A percentile compares a stretch with the other conserved stretches of the same genome.
These are phyloP conservation scores for Gymnocephalus cernua DNA, from an alignment of 2,113 vertebrate species.

Conservation along the genomic window DNA sequence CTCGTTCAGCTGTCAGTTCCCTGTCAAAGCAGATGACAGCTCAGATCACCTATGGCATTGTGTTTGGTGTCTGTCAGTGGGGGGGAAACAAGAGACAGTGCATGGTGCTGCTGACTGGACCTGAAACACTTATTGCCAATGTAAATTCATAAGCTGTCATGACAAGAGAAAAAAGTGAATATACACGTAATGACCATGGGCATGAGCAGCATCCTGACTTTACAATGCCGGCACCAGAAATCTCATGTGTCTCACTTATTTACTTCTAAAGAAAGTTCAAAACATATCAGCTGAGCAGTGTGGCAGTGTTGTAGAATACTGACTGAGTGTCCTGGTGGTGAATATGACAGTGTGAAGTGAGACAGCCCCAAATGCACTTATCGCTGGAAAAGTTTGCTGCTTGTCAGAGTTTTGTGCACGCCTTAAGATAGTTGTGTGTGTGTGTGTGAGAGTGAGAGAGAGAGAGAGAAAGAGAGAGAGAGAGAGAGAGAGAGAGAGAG, in stretches of 20 bases:
- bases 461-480: background rate
- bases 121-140: constrained; percentile 19
- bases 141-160: constrained; percentile 58
- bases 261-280: constrained; percentile 50
- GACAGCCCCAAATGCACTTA: constrained; percentile 52
- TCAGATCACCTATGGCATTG: constrained; percentile 77
- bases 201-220: constrained; percentile 49
- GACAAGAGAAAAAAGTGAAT: constrained; percentile 23
- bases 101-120: constrained; percentile 51
- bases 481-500: background rate
- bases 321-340: constrained; percentile 33
- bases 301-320: constrained; percentile 2
- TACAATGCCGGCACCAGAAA: constrained; percentile 13
- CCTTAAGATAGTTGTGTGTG: constrained; percentile 30
- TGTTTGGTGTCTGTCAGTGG: constrained; percentile 64
- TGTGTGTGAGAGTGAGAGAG: no score
- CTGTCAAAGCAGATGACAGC: constrained; percentile 85
- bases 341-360: constrained; percentile 29
- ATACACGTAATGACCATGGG: constrained; percentile 11
- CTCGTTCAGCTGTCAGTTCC: constrained; percentile 84
- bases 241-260: constrained; percentile 25
- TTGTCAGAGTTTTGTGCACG: constrained; percentile 67
- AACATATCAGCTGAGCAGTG: constrained; percentile 18
- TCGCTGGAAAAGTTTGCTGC: constrained; percentile 69
- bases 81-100: constrained; percentile 28